Evolutionary conservation across 2,888 invertebrate species (phyloP), one percentile per base, ranked within the genome.

Genomic region (Trachelus stipa): DNA sequence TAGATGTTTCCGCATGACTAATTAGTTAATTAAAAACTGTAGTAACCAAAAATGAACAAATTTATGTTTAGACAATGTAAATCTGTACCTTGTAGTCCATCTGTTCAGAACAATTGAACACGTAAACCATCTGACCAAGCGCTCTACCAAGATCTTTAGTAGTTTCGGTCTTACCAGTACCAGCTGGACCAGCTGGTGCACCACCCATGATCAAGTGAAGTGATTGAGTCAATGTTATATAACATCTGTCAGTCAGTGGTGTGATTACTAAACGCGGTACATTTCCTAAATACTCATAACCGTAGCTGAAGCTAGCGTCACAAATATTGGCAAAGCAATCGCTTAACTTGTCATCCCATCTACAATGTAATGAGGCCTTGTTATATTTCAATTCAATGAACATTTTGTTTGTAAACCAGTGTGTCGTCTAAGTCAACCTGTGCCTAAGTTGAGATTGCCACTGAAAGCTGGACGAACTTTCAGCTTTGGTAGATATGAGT

Each of bases 41-140:
- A 12, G 56, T 73, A 75, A 34, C 69, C 69, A 68, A 12, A 80
- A 78, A 76, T 68, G 73, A n/a, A 68, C 31, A 0, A 75, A 73
- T 77, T 77, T 68, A 30, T 79, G 34, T 33, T 76, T 68, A 30
- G 15, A 68, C 30, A 6, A 31, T n/a, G 30, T 73, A 35, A 56
- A 76, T 11, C 31, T 34, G 34, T 85, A 94, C 94, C 92, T 97
- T 97, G 92, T 98, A 98, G 92, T 98, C 98, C 98, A 98, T 98
- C 93, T 98, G 98, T 90, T 98, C 98, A 0, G 98, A 98, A 91
- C 98, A 98, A 91, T 98, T 98, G 92, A 98, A 98, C n/a, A 98
- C 98, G 87, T 98, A 98, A 11, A 98, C 98, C 98, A 98, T 98
- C 89, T 98, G 96, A 69, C 98, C 98, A 3, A 98, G 93, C 15